These are phyloP conservation scores for Petrolisthes manimaculis DNA, from an alignment of 2,888 invertebrate genomes.

Conservation along the genomic window DNA sequence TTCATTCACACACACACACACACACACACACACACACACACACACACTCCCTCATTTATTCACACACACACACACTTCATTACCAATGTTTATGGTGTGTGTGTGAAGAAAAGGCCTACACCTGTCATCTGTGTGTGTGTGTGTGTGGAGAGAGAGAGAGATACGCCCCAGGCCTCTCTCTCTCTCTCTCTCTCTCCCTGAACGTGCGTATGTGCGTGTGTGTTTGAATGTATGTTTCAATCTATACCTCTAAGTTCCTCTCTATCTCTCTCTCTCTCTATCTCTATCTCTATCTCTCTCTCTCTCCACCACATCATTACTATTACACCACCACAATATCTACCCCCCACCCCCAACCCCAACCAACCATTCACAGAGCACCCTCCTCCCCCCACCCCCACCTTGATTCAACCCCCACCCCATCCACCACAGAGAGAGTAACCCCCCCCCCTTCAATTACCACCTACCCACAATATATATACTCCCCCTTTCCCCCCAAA, in stretches of 20 bases:
- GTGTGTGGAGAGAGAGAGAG: not conserved
- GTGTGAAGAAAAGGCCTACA: not conserved
- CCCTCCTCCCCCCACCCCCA: too few relatives aligned
- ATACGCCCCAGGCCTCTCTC: not conserved
- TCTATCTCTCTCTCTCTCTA: not conserved
- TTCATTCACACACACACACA: too few relatives aligned
- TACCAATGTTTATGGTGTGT: not conserved
- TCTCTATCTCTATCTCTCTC: not conserved
- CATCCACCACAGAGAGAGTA: too few relatives aligned
- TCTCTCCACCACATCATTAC: not conserved
- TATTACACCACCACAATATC: too few relatives aligned
- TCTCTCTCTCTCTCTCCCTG: constrained; percentile 5
- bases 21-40: too few relatives aligned
- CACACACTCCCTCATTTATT: not conserved
- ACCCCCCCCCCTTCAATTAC: too few relatives aligned
- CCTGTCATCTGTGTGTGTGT: not conserved
- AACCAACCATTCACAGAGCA: too few relatives aligned
- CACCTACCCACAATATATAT: too few relatives aligned
- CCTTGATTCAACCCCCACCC: too few relatives aligned
- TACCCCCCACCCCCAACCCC: too few relatives aligned
- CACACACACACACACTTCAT: not conserved
- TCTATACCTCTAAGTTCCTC: not conserved
- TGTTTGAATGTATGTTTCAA: too few relatives aligned
- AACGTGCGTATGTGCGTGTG: too few relatives aligned
- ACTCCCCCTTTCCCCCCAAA: not conserved